Evolutionary conservation across 2,888 invertebrate genomes (phyloP).

Genomic region (Arenicola marina): DNA sequence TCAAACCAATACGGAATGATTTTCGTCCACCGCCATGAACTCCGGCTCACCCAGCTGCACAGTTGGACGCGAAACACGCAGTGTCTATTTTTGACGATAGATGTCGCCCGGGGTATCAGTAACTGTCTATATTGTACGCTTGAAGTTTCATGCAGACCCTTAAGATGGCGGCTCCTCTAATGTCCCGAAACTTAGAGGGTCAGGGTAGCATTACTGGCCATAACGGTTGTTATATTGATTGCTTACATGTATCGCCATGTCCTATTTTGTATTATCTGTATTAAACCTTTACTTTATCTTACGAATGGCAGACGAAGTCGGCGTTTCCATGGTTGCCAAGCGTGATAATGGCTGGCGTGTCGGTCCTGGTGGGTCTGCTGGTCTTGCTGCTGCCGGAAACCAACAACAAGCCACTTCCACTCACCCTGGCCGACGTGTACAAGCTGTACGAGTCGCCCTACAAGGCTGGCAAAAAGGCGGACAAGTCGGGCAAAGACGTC

Average conservation of each 20-base stretch:
- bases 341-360: constrained; percentile 13
- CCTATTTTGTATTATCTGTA: neutral
- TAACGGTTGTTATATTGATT: neutral
- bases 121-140: too few relatives aligned
- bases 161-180: too few relatives aligned
- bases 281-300: neutral
- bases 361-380: constrained; percentile 13
- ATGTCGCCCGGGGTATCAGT: too few relatives aligned
- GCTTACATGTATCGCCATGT: neutral
- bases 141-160: too few relatives aligned
- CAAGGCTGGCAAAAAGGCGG: too few relatives aligned
- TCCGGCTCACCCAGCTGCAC: too few relatives aligned
- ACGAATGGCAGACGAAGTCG: constrained; percentile 20
- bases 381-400: constrained; percentile 25
- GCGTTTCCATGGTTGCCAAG: constrained; percentile 21
- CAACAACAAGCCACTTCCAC: constrained; percentile 18
- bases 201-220: neutral
- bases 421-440: constrained; percentile 20
- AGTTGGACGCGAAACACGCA: too few relatives aligned
- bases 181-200: constrained; percentile 8
- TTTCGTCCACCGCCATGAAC: too few relatives aligned
- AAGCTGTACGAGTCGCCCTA: constrained; percentile 1
- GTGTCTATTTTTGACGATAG: too few relatives aligned
- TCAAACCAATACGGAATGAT: too few relatives aligned
- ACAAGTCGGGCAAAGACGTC: too few relatives aligned